Conservation (phyloP, 2,888 invertebrate species). For the Uropetala carovei region DNA sequence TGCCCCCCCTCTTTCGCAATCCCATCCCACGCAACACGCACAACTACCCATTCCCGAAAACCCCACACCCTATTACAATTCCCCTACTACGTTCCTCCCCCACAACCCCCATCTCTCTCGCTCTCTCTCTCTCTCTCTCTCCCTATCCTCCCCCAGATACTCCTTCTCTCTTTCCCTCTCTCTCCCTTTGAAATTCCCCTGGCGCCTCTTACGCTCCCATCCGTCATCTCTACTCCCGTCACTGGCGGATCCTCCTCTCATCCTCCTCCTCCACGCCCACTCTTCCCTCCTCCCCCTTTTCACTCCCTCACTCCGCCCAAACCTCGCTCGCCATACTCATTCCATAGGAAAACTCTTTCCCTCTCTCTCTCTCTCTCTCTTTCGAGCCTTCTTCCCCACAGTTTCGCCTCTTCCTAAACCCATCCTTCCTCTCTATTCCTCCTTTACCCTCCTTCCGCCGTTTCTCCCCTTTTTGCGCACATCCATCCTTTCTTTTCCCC, state of each 20-base stretch:
- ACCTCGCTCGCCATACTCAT: not conserved
- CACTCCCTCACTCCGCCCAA: too few relatives aligned
- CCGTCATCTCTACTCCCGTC: slow-evolving; percentile 61
- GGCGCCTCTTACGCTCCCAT: slow-evolving; percentile 61
- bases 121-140: not conserved
- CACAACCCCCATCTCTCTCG: not conserved
- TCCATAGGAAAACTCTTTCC: not conserved
- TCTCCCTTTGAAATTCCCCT: slow-evolving; percentile 59
- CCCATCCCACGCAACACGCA: not conserved
- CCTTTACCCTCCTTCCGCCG: not conserved
- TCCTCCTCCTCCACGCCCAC: not conserved
- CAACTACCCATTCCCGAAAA: slow-evolving; percentile 3
- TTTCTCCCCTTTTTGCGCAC: not conserved
- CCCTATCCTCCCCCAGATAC: not conserved
- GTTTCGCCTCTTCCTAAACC: not conserved
- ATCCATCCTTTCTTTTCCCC: not conserved
- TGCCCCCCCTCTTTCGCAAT: not conserved
- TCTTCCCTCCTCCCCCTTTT: not conserved
- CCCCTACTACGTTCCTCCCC: not conserved
- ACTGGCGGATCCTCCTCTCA: slow-evolving; percentile 31
- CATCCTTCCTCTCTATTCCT: not conserved
- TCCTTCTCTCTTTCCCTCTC: slow-evolving; percentile 10
- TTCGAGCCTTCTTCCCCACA: not conserved
- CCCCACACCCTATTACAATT: not conserved
- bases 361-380: not conserved